These are phyloP conservation scores for Hydra vulgaris DNA, from an alignment of 30 jellyfish, hydroid and myxozoan genomes.

Conservation along the genomic window DNA sequence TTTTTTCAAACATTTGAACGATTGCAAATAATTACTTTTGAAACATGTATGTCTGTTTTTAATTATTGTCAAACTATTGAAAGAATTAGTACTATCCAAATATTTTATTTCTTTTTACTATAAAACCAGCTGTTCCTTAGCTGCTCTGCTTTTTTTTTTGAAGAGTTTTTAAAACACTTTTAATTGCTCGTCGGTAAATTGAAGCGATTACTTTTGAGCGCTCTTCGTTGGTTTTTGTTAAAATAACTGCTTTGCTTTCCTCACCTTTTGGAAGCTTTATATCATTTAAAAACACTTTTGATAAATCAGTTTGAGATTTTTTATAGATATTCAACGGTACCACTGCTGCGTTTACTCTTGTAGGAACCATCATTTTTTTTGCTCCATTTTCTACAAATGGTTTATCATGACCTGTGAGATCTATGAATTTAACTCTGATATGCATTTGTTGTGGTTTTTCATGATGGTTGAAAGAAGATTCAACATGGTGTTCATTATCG, in stretches of 20 bases:
- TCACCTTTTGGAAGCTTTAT: not conserved
- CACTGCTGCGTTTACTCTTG: not conserved
- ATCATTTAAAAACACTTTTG: not conserved
- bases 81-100: too few species aligned
- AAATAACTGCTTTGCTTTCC: not conserved
- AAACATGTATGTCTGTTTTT: too few species aligned
- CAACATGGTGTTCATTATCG: not conserved
- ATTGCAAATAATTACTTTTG: too few species aligned
- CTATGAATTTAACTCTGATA: not conserved
- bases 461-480: not conserved
- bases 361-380: not conserved
- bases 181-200: conserved; percentile 1
- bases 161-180: not conserved
- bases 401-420: not conserved
- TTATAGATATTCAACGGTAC: not conserved
- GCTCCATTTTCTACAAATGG: not conserved
- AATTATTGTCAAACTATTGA: too few species aligned
- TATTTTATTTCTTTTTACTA: too few species aligned
- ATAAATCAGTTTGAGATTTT: not conserved
- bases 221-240: not conserved
- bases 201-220: not conserved
- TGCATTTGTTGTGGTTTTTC: not conserved
- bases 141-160: not conserved
- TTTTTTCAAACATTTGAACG: too few species aligned
- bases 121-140: not conserved